Conservation (phyloP, 2,888 invertebrate genomes). For the Caenorhabditis parvicauda region DNA sequence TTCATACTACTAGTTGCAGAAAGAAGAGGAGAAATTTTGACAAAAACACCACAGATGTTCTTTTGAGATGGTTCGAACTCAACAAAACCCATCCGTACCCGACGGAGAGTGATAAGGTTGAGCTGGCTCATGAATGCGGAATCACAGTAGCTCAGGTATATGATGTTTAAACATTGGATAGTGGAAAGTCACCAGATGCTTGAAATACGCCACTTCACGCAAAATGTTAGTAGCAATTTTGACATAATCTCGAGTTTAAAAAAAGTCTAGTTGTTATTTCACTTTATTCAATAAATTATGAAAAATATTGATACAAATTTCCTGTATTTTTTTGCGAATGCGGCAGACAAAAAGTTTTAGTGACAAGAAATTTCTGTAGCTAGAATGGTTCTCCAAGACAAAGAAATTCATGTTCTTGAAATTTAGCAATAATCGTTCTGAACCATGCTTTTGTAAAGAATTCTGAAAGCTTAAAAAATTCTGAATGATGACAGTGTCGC, state of each 20-base stretch:
- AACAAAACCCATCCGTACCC: constrained; percentile 36
- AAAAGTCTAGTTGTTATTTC: too few species aligned
- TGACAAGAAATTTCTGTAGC: too few species aligned
- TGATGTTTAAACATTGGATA: constrained; percentile 6
- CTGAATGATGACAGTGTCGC: too few species aligned
- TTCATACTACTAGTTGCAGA: constrained; percentile 27
- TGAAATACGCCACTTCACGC: not conserved
- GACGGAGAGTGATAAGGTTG: constrained; percentile 34
- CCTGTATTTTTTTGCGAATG: too few species aligned
- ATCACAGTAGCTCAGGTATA: constrained; percentile 45
- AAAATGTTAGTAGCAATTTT: constrained; percentile 3
- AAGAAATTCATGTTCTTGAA: too few species aligned
- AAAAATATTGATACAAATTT: too few species aligned
- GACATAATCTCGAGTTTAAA: not conserved
- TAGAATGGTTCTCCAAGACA: too few species aligned
- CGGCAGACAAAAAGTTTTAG: too few species aligned
- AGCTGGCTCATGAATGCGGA: constrained; percentile 34
- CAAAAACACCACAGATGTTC: constrained; percentile 37
- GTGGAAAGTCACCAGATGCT: constrained; percentile 5
- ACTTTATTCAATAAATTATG: too few species aligned
- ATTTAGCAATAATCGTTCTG: too few species aligned
- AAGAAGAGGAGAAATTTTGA: constrained; percentile 39
- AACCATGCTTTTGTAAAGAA: too few species aligned
- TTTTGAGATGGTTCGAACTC: constrained; percentile 35
- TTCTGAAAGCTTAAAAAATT: too few species aligned